Evolutionary conservation across 2,797 vertebrate species (phyloP).

Genomic region (Sphenopsis melanotis): DNA sequence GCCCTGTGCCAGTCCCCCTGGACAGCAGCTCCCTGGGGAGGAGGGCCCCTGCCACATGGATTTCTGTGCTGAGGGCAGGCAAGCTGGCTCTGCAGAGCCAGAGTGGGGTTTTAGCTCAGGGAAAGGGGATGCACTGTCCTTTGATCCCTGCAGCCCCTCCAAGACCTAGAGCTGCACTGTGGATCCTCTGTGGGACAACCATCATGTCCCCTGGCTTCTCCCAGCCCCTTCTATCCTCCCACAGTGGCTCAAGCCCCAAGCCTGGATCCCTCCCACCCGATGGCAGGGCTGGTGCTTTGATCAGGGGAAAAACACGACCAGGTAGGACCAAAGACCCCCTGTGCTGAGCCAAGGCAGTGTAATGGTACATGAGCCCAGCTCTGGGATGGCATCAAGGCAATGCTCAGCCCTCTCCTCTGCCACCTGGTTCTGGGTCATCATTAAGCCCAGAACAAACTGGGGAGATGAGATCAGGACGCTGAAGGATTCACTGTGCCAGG

Average conservation of each 20-base stretch:
- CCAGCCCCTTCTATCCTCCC: neutral
- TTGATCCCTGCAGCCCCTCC: neutral
- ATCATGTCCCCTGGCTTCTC: neutral
- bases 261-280: rapidly evolving
- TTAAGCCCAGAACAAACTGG: neutral
- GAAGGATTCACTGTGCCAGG: neutral
- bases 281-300: neutral
- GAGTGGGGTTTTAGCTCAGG: neutral
- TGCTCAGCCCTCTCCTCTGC: neutral
- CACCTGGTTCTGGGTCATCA: rapidly evolving
- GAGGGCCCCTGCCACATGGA: neutral
- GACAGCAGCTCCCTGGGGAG: neutral
- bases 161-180: neutral
- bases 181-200: rapidly evolving
- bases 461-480: neutral
- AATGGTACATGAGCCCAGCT: rapidly evolving
- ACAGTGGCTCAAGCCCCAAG: neutral
- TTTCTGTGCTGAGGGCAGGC: neutral
- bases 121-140: neutral
- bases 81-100: neutral
- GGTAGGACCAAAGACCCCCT: neutral
- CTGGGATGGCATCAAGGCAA: rapidly evolving
- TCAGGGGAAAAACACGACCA: neutral
- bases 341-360: rapidly evolving
- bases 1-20: rapidly evolving